Evolutionary conservation across 1,140 invertebrate genomes (phyloP).

Genomic region (Heliconius melpomene): DNA sequence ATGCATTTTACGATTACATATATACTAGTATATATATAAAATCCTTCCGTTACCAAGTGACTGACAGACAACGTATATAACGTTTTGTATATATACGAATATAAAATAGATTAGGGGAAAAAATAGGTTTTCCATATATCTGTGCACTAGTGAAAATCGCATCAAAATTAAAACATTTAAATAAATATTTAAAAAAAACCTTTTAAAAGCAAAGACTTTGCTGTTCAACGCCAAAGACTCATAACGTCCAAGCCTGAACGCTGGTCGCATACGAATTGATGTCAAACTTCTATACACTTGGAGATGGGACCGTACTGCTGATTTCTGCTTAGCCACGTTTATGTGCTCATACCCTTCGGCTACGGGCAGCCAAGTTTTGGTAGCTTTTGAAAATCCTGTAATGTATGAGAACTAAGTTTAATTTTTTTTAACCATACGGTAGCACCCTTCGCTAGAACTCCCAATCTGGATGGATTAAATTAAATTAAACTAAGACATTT

Average conservation of each 20-base stretch:
- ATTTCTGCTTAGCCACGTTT: constrained; percentile 74
- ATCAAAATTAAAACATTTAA: no score
- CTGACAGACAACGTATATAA: no score
- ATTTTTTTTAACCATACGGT: background rate
- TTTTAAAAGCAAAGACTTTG: constrained; percentile 71
- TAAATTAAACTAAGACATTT: no score
- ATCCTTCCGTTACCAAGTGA: no score
- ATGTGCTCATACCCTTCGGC: constrained; percentile 81
- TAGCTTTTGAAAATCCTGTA: constrained; percentile 82
- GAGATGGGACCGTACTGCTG: constrained; percentile 63
- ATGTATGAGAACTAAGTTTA: constrained; percentile 40
- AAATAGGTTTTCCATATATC: no score
- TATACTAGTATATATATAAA: no score
- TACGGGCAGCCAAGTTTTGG: constrained; percentile 84
- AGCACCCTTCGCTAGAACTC: no score
- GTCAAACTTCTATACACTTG: constrained; percentile 63
- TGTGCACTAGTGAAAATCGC: no score
- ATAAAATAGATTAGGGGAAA: no score
- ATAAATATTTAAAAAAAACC: constrained; percentile 33
- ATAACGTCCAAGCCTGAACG: constrained; percentile 60
- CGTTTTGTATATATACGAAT: no score
- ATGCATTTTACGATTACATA: no score
- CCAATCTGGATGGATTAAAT: no score
- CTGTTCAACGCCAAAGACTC: constrained; percentile 61
- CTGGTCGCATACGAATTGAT: constrained; percentile 54